phyloP scores from a whole-genome alignment of 2,888 invertebrate species.

The Chrysomela aeneicollis region DNA sequence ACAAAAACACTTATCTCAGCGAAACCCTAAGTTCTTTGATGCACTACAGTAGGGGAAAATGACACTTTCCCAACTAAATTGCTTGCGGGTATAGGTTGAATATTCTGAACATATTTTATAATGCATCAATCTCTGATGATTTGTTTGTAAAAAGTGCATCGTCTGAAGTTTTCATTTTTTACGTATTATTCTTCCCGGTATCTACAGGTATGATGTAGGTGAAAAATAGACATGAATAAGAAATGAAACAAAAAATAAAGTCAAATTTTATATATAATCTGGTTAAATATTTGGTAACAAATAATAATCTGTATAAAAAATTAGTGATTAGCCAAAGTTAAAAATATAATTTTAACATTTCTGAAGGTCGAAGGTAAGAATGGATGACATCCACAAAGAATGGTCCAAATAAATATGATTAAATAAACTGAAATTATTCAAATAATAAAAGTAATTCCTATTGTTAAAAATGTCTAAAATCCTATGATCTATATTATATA shows the following conservation, averaged over 20 bases:
- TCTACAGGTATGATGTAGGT: too few species aligned
- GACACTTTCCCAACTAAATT: too few species aligned
- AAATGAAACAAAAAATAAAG: conserved; percentile 23
- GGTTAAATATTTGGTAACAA: conserved; percentile 58
- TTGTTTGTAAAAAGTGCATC: too few species aligned
- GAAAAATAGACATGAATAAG: neutral
- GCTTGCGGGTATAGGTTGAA: too few species aligned
- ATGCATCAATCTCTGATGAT: too few species aligned
- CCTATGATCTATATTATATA: neutral
- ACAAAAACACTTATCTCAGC: too few species aligned
- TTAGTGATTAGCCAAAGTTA: conserved; percentile 40
- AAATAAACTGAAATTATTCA: neutral
- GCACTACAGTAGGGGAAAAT: too few species aligned
- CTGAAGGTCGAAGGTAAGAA: neutral
- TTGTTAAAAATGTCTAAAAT: neutral
- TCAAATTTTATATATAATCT: conserved; percentile 35
- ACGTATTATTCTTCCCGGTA: too few species aligned
- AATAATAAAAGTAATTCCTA: too few species aligned
- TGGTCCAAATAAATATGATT: neutral
- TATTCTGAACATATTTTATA: too few species aligned
- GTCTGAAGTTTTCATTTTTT: too few species aligned
- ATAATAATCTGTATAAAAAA: conserved; percentile 52
- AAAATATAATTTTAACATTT: conserved; percentile 20
- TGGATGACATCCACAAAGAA: neutral
- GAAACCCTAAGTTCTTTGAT: too few species aligned